Evolutionary conservation across 1,140 invertebrate genomes (phyloP).

Genomic region (Rhyacophila brunnea): DNA sequence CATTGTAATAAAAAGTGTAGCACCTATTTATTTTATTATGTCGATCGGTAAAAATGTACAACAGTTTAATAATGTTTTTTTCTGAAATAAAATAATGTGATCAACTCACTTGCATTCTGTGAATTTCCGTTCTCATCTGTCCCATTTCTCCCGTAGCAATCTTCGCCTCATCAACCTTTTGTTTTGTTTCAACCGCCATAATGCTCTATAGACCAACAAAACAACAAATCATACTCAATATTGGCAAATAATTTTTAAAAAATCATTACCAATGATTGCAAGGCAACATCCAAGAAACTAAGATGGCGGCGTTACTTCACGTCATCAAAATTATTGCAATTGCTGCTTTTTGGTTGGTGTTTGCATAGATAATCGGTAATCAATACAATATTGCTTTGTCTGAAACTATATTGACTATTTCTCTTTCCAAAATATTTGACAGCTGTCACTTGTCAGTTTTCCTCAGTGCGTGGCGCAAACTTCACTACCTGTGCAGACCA

Average conservation of each 20-base stretch:
- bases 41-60: too few relatives aligned
- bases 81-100: not conserved
- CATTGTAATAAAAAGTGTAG: too few relatives aligned
- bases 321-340: not conserved
- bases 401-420: too few relatives aligned
- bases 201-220: constrained; percentile 50
- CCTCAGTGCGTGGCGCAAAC: too few relatives aligned
- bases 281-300: not conserved
- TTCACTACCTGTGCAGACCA: too few relatives aligned
- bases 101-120: constrained; percentile 70
- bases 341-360: too few relatives aligned
- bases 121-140: constrained; percentile 76
- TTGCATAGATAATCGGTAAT: too few relatives aligned
- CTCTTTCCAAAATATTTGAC: too few relatives aligned
- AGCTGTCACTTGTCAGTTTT: too few relatives aligned
- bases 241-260: not conserved
- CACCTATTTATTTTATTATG: too few relatives aligned
- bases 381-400: too few relatives aligned
- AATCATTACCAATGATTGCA: not conserved
- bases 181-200: constrained; percentile 67
- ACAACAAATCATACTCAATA: not conserved
- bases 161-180: constrained; percentile 63
- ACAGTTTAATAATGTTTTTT: too few relatives aligned
- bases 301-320: not conserved
- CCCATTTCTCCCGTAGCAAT: constrained; percentile 67